phyloP scores from a whole-genome alignment of 2,888 invertebrate genomes.

The Meiosimyza decipiens region DNA sequence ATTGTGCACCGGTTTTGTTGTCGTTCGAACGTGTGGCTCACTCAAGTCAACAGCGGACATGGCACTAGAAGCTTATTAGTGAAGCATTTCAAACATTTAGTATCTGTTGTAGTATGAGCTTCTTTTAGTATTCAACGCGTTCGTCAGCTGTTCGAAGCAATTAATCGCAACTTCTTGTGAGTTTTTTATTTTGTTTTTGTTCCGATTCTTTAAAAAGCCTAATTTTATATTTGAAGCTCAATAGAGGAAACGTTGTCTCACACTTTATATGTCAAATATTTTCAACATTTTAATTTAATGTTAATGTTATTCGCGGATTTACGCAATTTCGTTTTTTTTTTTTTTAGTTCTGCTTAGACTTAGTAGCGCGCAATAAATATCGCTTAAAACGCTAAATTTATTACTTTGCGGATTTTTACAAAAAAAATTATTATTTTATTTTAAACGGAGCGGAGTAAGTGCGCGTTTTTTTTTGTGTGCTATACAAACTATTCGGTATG shows the following conservation, averaged over 20 bases:
- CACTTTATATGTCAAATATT: neutral
- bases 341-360: too few relatives aligned
- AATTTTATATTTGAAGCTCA: neutral
- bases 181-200: neutral
- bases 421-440: too few relatives aligned
- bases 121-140: slow-evolving; percentile 20
- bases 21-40: neutral
- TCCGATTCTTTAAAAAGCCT: neutral
- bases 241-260: neutral
- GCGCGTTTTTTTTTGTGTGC: too few relatives aligned
- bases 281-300: neutral
- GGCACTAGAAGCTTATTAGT: neutral
- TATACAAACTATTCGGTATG: too few relatives aligned
- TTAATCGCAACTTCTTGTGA: neutral
- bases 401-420: too few relatives aligned
- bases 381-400: too few relatives aligned
- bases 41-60: slow-evolving; percentile 9
- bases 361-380: too few relatives aligned
- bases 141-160: slow-evolving; percentile 9
- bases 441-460: too few relatives aligned
- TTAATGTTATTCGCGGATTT: neutral
- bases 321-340: too few relatives aligned
- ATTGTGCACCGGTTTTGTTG: too few relatives aligned
- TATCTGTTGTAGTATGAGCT: neutral
- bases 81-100: neutral